Base-by-base conservation (phyloP, 2,888 invertebrate species). In the Ethmia dodecea region DNA sequence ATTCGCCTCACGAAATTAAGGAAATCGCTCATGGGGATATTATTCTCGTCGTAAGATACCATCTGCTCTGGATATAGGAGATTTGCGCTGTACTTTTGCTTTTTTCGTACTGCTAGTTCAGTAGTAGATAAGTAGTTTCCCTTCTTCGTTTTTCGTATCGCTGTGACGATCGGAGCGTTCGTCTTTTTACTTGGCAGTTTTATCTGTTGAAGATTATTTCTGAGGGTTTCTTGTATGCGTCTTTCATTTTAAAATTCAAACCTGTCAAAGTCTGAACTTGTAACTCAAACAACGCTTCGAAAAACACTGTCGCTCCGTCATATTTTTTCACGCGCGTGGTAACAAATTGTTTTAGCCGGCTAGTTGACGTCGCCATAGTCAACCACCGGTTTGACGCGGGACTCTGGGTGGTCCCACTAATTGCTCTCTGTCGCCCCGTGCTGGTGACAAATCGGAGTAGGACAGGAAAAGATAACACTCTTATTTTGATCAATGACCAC, bases 21-120 rank as follows among this genome's bases (percentile, higher is more conserved):
- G 79, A 79, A 84, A 84, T 81, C 81, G 84, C 81, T 86, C 80
- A 86, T 83, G 81, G 77, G 78, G 76, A 78, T 86, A 86, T 86
- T 81, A 84, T 79, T 79, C 80, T 68, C 57, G 64, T 67, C 60
- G 26, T 58, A 49, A 45, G 73, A 73, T 71, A 71, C 47, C 66
- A 72, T 72, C 72, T 63, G 59, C 47, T 55, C 55, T 58, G 55
- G 60, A 61, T 58, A 58, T 54, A 63, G 55, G 56, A 64, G 71
- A 74, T 71, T 76, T 70, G 56, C 62, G 61, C 60, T 50, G 52
- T 62, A 58, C 55, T 67, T 61, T 60, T 55, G 49, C 40, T 60
- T 68, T 70, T 73, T 64, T 39, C 37, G 33, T 33, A 34, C 47
- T 45, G 51, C 47, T 41, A 32, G 20, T 31, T n/a, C n/a, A n/a